A percentile compares a stretch with the other conserved stretches of the same genome.
Conservation (phyloP, 2,113 vertebrate species). For the Vulpes ferrilata region DNA sequence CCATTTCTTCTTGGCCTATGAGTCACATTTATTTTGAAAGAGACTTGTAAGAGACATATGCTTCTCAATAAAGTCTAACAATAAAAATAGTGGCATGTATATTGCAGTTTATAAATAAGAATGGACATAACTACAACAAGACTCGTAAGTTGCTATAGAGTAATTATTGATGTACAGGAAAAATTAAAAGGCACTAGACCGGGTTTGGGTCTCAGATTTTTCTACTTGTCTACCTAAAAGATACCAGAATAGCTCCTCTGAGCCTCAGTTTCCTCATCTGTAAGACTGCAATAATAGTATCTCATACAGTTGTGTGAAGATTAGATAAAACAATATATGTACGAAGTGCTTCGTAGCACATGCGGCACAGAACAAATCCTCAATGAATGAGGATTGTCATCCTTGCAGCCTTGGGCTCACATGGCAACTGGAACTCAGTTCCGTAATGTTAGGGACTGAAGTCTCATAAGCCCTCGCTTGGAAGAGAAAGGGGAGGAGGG, state of each 20-base stretch:
- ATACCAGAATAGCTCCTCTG: neutral
- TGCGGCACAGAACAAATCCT: neutral
- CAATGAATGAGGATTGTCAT: neutral
- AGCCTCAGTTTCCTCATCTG: neutral
- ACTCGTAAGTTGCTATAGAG: neutral
- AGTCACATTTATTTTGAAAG: slow-evolving; percentile 54
- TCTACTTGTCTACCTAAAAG: neutral
- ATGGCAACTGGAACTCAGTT: neutral
- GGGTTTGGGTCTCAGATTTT: neutral
- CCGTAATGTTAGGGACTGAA: neutral
- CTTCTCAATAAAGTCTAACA: slow-evolving; percentile 29
- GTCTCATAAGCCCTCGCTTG: neutral
- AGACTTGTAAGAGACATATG: neutral
- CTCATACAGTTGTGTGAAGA: neutral
- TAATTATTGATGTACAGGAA: neutral
- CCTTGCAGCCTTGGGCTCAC: neutral
- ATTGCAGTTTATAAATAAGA: neutral
- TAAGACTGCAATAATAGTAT: neutral
- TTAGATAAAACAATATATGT: neutral
- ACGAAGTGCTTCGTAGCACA: neutral
- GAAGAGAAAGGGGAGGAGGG: neutral
- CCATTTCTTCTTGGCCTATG: neutral
- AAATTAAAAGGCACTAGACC: neutral
- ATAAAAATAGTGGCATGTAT: neutral
- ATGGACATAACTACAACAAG: neutral